Conservation (phyloP, 2,888 invertebrate genomes). For the Lucinisca nassula region DNA sequence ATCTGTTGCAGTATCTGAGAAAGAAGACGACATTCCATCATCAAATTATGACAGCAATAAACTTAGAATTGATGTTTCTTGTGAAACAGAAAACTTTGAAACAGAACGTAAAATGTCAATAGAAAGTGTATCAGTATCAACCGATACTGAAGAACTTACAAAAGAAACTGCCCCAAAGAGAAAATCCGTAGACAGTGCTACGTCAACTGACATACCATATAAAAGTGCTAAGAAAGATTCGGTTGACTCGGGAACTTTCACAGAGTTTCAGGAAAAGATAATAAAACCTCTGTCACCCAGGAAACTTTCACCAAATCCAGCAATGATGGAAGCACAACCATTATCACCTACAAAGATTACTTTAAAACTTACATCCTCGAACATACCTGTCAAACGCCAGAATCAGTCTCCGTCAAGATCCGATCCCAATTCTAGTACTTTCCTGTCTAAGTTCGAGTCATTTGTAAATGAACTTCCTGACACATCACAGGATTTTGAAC, state of each 20-base stretch:
- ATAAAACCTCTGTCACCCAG: constrained; percentile 47
- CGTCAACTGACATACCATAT: constrained; percentile 18
- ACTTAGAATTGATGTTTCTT: constrained; percentile 61
- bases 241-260: constrained; percentile 16
- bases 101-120: constrained; percentile 36
- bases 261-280: constrained; percentile 22
- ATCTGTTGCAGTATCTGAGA: constrained; percentile 41
- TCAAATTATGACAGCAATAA: constrained; percentile 33
- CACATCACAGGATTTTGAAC: constrained; percentile 54
- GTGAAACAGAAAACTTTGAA: constrained; percentile 66
- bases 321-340: constrained; percentile 59
- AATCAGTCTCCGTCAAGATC: constrained; percentile 46
- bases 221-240: constrained; percentile 42
- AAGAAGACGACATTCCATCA: constrained; percentile 20
- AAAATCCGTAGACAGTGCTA: constrained; percentile 60
- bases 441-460: constrained; percentile 67
- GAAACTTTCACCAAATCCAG: constrained; percentile 44
- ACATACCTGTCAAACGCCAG: constrained; percentile 41
- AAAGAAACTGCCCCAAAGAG: constrained; percentile 38
- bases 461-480: constrained; percentile 65
- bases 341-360: constrained; percentile 67
- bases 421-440: constrained; percentile 38
- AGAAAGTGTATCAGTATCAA: constrained; percentile 65
- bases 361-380: constrained; percentile 50
- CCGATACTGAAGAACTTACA: constrained; percentile 56